These are phyloP conservation scores for Clarias batrachus DNA, from an alignment of 2,113 vertebrate species.

Conservation along the genomic window DNA sequence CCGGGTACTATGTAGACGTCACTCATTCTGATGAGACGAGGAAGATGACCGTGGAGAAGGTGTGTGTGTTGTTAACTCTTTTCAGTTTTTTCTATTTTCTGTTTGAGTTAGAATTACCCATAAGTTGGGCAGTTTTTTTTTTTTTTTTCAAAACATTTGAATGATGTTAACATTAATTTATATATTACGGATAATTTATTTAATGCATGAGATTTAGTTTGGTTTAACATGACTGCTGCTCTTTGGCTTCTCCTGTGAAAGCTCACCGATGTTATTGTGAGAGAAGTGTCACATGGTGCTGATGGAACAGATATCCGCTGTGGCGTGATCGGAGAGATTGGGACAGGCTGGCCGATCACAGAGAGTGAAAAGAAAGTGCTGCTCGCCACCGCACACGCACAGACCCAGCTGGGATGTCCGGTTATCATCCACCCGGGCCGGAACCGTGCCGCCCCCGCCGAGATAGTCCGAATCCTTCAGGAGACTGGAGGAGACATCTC, in stretches of 20 bases:
- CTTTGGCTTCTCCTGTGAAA: conserved; percentile 56
- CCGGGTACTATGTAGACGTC: conserved; percentile 88
- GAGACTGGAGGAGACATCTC: conserved; percentile 86
- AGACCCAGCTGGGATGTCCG: conserved; percentile 87
- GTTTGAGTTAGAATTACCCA: neutral
- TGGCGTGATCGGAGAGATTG: conserved; percentile 91
- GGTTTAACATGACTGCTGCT: neutral
- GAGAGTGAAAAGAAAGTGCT: conserved; percentile 87
- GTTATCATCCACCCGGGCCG: conserved; percentile 91
- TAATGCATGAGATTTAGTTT: neutral
- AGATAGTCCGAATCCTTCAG: conserved; percentile 83
- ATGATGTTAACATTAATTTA: neutral
- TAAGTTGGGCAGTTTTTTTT: neutral
- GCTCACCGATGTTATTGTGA: conserved; percentile 84
- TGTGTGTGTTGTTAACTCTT: conserved; percentile 52
- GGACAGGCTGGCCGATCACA: conserved; percentile 91
- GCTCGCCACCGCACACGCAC: conserved; percentile 83
- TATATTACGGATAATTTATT: neutral
- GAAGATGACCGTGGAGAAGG: conserved; percentile 88
- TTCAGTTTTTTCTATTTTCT: too few species aligned
- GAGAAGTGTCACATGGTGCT: conserved; percentile 82
- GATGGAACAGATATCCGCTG: conserved; percentile 88
- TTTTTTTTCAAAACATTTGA: too few species aligned
- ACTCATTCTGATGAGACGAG: conserved; percentile 82
- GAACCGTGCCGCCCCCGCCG: conserved; percentile 73